Conservation (phyloP, 1,140 invertebrate species). For the Aradophagus sp. region DNA sequence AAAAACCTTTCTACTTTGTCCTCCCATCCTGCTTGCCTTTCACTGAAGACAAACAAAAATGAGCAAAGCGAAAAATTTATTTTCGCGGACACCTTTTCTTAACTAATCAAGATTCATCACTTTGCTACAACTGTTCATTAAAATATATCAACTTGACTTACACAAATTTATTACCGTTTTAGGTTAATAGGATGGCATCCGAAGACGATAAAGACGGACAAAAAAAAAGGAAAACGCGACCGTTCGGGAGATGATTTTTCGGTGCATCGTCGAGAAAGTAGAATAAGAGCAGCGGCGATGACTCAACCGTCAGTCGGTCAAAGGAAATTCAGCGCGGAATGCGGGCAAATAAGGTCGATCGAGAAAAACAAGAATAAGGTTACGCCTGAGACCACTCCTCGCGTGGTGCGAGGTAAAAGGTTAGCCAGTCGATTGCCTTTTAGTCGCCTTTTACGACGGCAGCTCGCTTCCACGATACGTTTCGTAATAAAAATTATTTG, state of each 20-base stretch:
- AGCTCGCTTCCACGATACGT: constrained; percentile 43
- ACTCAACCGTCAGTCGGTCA: constrained; percentile 47
- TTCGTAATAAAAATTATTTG: constrained; percentile 56
- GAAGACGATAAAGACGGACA: too few relatives aligned
- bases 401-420: constrained; percentile 57
- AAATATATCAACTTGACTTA: too few relatives aligned
- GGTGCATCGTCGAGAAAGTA: constrained; percentile 25
- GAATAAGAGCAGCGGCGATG: constrained; percentile 50
- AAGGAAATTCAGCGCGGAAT: constrained; percentile 57
- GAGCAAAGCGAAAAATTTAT: constrained; percentile 5
- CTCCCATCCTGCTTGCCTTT: constrained; percentile 48
- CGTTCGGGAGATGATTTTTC: too few relatives aligned
- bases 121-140: too few relatives aligned
- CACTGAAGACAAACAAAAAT: constrained; percentile 36
- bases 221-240: too few relatives aligned
- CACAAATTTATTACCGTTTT: too few relatives aligned
- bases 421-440: constrained; percentile 58
- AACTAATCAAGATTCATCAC: neutral
- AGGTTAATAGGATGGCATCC: too few relatives aligned
- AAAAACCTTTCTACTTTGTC: constrained; percentile 56
- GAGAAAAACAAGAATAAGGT: constrained; percentile 61
- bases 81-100: constrained; percentile 5
- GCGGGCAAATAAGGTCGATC: constrained; percentile 58
- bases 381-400: constrained; percentile 60
- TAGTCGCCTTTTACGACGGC: constrained; percentile 59